A percentile compares a stretch with the other conserved stretches of the same genome.
Conservation (phyloP, 2,113 vertebrate species). For the Hylia prasina region DNA sequence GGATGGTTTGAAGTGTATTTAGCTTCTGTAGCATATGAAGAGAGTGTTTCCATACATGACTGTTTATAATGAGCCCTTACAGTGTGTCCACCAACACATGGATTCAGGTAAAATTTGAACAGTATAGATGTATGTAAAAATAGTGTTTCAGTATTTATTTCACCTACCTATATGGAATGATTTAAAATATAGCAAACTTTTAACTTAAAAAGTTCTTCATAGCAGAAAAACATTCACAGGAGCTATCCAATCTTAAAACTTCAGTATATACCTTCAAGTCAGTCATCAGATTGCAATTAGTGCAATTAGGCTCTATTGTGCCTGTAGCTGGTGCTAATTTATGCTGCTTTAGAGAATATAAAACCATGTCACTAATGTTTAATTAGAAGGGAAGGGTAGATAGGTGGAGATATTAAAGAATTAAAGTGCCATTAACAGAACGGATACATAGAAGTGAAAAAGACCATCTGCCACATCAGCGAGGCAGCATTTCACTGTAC, state of each 20-base stretch:
- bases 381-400: conserved; percentile 67
- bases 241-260: neutral
- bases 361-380: conserved; percentile 69
- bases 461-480: conserved; percentile 65
- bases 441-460: conserved; percentile 69
- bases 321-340: conserved; percentile 65
- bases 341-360: conserved; percentile 64
- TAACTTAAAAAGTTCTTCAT: neutral
- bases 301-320: conserved; percentile 38
- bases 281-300: neutral
- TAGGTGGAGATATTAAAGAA: conserved; percentile 69
- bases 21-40: neutral
- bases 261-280: neutral
- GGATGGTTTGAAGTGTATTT: neutral
- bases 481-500: conserved; percentile 2
- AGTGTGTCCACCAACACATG: neutral
- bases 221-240: neutral
- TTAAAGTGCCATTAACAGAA: conserved; percentile 69
- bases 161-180: neutral
- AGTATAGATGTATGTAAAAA: neutral
- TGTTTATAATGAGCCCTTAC: neutral
- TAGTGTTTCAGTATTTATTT: neutral
- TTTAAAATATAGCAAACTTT: neutral
- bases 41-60: neutral
- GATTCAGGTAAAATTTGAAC: neutral